Evolutionary conservation across 2,797 vertebrate genomes (phyloP), one percentile per base, ranked within the genome.

Genomic region (Gymnoscopelus microlampas): DNA sequence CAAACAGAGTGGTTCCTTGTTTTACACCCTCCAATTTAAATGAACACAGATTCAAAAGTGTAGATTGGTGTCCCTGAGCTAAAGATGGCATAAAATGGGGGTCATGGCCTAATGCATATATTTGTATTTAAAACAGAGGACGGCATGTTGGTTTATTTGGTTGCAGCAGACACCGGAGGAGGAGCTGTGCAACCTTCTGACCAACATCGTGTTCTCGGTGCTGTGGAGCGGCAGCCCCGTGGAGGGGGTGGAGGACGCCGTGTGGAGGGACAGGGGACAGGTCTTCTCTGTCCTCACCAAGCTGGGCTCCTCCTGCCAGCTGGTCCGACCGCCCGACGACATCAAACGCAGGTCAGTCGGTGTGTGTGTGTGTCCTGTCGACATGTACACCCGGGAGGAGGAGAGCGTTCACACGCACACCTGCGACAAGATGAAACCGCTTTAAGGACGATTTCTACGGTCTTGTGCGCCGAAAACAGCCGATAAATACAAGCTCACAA

Each of bases 261-360:
- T 96, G 0, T 99, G 98, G 98, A 87, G 96, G 53, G 96, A 98
- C 24, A 93, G 98, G 0, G 97, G 98, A 23, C 98, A 99, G 89
- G 97, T 99, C 19, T 99, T 99, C 87, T 98, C 98, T 0, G 96
- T 97, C 80, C 96, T 99, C 82, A 99, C 98, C 79, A 97, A 99
- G 89, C 94, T 98, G 76, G 97, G 98, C 55, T 91, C 96, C 0
- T 97, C 97, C 0, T 97, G 97, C 15, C 95, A 96, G 47, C 93
- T 99, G 29, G 96, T 99, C 54, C 92, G 95, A 1, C 94, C 95
- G 0, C 97, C 97, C 0, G 97, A 99, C n/a, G 96, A 96, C 83
- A 97, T 99, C 90, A 99, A 99, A 60, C 95, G 97, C 87, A 97
- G 96, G 98, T 98, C 32, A 78, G 87, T 51, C 48, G 3, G 29